Base-by-base conservation (phyloP, 2,797 vertebrate species). In the Siniperca obscura region DNA sequence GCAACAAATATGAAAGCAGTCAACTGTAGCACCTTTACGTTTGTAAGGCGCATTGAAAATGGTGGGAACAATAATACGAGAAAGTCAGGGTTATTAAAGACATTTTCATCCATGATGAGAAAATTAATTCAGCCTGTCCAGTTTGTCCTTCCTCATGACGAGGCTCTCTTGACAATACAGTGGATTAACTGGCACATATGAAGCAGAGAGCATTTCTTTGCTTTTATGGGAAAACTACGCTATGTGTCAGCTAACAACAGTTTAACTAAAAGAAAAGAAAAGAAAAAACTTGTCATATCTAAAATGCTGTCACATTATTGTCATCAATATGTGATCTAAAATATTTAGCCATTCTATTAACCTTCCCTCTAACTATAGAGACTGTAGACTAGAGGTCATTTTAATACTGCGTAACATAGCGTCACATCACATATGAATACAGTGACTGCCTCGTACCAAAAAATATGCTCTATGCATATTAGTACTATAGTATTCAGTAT, bases 1-100 rank as follows among this genome's bases (percentile, higher is more conserved):
- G 84, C 44, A 16, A 78, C 89, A 87, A 89, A 91, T 86, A 70
- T 79, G 78, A 86, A 88, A 57, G 71, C 78, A 72, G 74, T 59
- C 78, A 27, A 14, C 68, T 80, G 81, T 36, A 21, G 79, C 83
- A 44, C 30, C n/a, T 82, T 70, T 61, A 36, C 78, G 57, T 80
- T 27, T 76, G 76, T 60, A 52, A 48, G 52, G 56, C 75, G n/a
- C 75, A 17, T 30, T 69, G 66, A 44, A 79, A 79, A 82, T 3
- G 27, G 46, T 1, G 46, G 40, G 12, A 27, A 66, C 52, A 17
- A 55, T 13, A 42, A 87, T 82, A 77, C 1, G 14, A 73, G 52
- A 59, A 42, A 70, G 50, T 27, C 50, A 73, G 36, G 42, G 30
- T 80, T 82, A 34, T 70, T 67, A 14, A 4, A 78, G 64, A 67